Percentiles rank a stretch among this genome's conserved stretches.
phyloP scores from a whole-genome alignment of 2,888 invertebrate genomes.

The Chloroclysta siterata region DNA sequence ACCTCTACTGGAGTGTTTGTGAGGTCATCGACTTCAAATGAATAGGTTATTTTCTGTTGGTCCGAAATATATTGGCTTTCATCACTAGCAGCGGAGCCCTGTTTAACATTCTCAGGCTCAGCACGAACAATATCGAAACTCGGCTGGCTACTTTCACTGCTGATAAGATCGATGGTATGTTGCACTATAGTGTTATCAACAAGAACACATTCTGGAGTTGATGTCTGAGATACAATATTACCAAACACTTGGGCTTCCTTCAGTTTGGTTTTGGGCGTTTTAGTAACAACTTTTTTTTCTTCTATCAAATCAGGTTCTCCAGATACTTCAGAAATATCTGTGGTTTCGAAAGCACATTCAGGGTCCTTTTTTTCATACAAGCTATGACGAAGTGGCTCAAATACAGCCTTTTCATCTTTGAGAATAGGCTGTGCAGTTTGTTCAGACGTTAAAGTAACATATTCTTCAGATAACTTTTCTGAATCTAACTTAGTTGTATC shows the following conservation, averaged over 20 bases:
- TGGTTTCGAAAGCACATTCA: no score
- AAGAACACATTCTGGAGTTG: constrained; percentile 3
- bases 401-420: constrained; percentile 23
- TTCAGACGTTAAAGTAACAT: background rate
- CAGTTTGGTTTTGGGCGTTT: constrained; percentile 13
- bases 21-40: constrained; percentile 61
- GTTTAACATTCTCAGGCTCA: constrained; percentile 10
- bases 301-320: constrained; percentile 4
- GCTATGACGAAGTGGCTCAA: no score
- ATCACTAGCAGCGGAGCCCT: constrained; percentile 20
- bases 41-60: constrained; percentile 46
- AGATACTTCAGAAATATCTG: constrained; percentile 43
- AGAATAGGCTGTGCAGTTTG: background rate
- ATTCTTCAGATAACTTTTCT: constrained; percentile 16
- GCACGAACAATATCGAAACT: constrained; percentile 3
- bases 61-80: constrained; percentile 19
- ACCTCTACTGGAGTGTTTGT: constrained; percentile 55
- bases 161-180: constrained; percentile 38
- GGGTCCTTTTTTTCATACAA: no score
- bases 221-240: constrained; percentile 1
- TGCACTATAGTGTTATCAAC: constrained; percentile 36
- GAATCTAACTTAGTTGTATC: background rate
- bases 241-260: constrained; percentile 23
- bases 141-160: constrained; percentile 30
- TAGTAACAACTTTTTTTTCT: constrained; percentile 5